These are phyloP conservation scores for Lordiphosa stackelbergi DNA, from an alignment of 1,140 invertebrate genomes.

Conservation along the genomic window DNA sequence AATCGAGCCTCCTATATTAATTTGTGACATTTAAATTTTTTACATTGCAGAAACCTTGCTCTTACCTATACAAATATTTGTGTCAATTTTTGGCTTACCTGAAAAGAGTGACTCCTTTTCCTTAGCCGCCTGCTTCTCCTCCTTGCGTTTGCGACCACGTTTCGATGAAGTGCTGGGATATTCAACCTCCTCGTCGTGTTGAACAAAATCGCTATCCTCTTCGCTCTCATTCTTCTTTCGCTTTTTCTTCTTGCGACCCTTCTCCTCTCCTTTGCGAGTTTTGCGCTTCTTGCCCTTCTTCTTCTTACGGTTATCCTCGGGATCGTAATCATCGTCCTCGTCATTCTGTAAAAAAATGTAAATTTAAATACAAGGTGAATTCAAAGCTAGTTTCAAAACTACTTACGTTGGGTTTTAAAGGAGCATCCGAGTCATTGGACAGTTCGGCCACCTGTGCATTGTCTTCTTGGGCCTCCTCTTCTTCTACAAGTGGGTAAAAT, in stretches of 20 bases:
- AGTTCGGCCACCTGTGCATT: slow-evolving; percentile 68
- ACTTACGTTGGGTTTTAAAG: slow-evolving; percentile 73
- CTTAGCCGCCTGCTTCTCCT: slow-evolving; percentile 78
- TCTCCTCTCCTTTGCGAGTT: slow-evolving; percentile 90
- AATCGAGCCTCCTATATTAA: too few relatives aligned
- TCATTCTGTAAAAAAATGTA: slow-evolving; percentile 79
- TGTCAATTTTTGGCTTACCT: slow-evolving; percentile 38
- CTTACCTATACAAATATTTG: too few relatives aligned
- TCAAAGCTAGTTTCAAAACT: neutral
- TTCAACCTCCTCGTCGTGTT: slow-evolving; percentile 83
- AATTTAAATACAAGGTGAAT: neutral
- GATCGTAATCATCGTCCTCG: slow-evolving; percentile 91
- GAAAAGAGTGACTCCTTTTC: slow-evolving; percentile 74
- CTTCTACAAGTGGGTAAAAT: slow-evolving; percentile 47
- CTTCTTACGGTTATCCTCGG: slow-evolving; percentile 88
- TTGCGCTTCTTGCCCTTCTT: slow-evolving; percentile 95
- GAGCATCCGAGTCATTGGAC: slow-evolving; percentile 74
- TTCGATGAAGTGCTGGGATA: slow-evolving; percentile 76
- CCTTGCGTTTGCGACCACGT: slow-evolving; percentile 79
- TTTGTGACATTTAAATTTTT: too few relatives aligned
- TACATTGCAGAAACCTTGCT: too few relatives aligned
- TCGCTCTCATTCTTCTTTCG: slow-evolving; percentile 94
- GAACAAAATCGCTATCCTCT: slow-evolving; percentile 89
- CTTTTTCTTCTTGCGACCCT: slow-evolving; percentile 94
- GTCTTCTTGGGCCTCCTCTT: slow-evolving; percentile 69